Base-by-base conservation (phyloP, 2,797 vertebrate genomes). In the Trachurus trachurus region DNA sequence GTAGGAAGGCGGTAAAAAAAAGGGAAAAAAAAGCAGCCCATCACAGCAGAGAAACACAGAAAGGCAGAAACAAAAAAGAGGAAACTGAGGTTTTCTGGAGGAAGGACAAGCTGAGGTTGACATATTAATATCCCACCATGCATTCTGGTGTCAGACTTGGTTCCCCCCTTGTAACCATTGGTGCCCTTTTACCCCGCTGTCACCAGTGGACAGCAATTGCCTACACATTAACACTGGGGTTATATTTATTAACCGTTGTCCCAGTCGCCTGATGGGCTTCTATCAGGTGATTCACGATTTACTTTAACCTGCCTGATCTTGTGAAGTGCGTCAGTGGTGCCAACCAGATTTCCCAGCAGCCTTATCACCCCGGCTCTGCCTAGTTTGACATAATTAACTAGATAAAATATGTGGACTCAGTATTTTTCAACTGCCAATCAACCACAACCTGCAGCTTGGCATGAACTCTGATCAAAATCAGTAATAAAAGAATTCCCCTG, bases 101-200 rank as follows among this genome's bases (percentile, higher is more conserved):
- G 71, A 88, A 87, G 39, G 15, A 22, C 45, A 52, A 68, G 54
- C 29, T 57, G 31, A 45, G 70, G 63, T 61, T 56, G 3, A 73
- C 6, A 59, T 61, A 61, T 84, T 76, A 67, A 81, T 71, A 71
- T 71, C 34, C 34, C 56, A 72, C 9, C 76, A 76, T 82, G 31
- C 29, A 56, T 40, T 74, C 26, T 31, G 59, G 42, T 58, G 69
- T 83, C 31, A 57, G 31, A 54, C 56, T 29, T 71, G 21, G 9
- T 76, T 76, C 44, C 52, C 60, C 70, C 15, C 58, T 39, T 71
- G 19, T 64, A 26, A 74, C 31, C 65, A 21, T 8, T 26, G 26
- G 5, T 52, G 47, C 15, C 34, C 56, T 78, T 26, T 78, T 67
- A 74, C 69, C 67, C 70, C 66, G 57, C 67, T 57, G 56, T 26